Percentiles rank a stretch among this genome's conserved stretches.
These are phyloP conservation scores for Malurus leucopterus DNA, from an alignment of 2,797 vertebrate species.

Conservation along the genomic window DNA sequence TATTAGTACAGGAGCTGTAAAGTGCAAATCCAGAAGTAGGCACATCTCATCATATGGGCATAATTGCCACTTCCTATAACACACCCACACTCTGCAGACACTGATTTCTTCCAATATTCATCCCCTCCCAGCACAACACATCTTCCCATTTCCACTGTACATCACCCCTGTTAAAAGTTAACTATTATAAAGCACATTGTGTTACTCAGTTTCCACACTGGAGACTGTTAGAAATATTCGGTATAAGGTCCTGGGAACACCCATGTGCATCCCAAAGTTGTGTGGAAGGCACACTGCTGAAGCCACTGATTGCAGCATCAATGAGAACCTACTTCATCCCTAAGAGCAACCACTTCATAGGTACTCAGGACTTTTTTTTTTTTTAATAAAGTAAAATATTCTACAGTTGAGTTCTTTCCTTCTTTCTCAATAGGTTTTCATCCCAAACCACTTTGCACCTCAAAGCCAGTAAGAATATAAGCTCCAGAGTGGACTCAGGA, in stretches of 20 bases:
- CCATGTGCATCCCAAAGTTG: fast-evolving
- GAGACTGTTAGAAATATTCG: not conserved
- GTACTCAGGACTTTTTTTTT: not conserved
- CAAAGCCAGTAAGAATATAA: not conserved
- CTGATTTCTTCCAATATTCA: not conserved
- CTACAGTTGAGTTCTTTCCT: not conserved
- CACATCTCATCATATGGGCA: fast-evolving
- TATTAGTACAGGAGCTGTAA: not conserved
- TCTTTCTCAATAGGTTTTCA: not conserved
- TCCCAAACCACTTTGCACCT: not conserved
- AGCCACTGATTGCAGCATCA: not conserved
- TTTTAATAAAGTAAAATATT: not conserved
- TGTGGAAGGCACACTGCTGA: not conserved
- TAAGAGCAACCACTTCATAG: fast-evolving
- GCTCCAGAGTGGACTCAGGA: not conserved
- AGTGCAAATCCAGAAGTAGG: not conserved
- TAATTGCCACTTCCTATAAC: not conserved
- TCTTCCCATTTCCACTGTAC: not conserved
- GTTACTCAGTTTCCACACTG: not conserved
- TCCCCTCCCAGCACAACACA: not conserved
- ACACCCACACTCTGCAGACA: fast-evolving
- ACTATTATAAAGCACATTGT: not conserved
- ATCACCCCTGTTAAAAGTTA: fast-evolving
- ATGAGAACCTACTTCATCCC: not conserved
- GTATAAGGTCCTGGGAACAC: not conserved